Evolutionary conservation across 2,113 vertebrate genomes (phyloP).

Genomic region (Poicephalus meyeri): DNA sequence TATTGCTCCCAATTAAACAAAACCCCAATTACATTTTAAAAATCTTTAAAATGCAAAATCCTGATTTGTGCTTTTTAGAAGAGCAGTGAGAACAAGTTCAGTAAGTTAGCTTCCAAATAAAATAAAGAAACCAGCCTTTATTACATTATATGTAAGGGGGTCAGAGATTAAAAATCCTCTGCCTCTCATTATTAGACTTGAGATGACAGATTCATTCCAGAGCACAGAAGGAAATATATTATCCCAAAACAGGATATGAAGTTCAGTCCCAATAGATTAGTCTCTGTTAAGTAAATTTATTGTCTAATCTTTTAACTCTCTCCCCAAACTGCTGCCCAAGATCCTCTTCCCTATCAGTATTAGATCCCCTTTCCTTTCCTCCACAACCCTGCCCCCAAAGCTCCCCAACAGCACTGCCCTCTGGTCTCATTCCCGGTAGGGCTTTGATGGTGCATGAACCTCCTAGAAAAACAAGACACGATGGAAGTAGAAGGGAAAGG

Average conservation of each 20-base stretch:
- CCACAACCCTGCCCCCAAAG: not conserved
- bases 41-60: not conserved
- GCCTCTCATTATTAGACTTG: slow-evolving; percentile 81
- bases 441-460: not conserved
- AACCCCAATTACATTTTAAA: not conserved
- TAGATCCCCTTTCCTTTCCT: slow-evolving; percentile 9
- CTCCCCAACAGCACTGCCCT: not conserved
- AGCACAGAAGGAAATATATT: slow-evolving; percentile 81
- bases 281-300: slow-evolving; percentile 83
- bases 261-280: slow-evolving; percentile 78
- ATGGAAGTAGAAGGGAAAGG: not conserved
- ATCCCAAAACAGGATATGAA: slow-evolving; percentile 86
- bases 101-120: slow-evolving; percentile 66
- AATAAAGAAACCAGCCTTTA: slow-evolving; percentile 74
- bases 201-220: slow-evolving; percentile 84
- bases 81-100: slow-evolving; percentile 10
- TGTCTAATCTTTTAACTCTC: slow-evolving; percentile 81
- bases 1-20: not conserved
- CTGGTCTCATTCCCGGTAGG: not conserved
- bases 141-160: slow-evolving; percentile 76
- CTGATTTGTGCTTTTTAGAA: not conserved
- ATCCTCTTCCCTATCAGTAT: slow-evolving; percentile 18
- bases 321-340: slow-evolving; percentile 66
- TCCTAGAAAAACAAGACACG: not conserved
- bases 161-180: slow-evolving; percentile 83